A percentile compares a stretch with the other conserved stretches of the same genome.
Evolutionary conservation across 2,888 invertebrate species (phyloP).

Genomic region (Sarcophaga rosellei): DNA sequence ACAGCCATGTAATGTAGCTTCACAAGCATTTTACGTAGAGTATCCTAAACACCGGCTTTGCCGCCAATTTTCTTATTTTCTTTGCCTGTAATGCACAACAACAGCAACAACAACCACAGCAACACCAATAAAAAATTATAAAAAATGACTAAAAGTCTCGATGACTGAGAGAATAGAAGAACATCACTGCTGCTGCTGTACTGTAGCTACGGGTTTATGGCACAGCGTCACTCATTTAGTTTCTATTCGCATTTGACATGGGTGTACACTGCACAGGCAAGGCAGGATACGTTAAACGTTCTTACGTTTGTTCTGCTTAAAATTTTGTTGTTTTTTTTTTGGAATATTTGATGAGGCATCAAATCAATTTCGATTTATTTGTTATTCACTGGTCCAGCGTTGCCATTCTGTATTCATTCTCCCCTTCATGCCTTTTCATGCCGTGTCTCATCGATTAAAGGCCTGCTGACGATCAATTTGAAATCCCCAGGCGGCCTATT

Average conservation of each 20-base stretch:
- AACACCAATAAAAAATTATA: conserved; percentile 13
- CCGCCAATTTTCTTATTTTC: background rate
- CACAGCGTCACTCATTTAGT: conserved; percentile 6
- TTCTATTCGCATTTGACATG: conserved; percentile 52
- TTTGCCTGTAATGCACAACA: background rate
- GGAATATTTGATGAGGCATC: conserved; percentile 59
- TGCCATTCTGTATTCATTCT: background rate
- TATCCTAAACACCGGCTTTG: background rate
- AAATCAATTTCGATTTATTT: conserved; percentile 58
- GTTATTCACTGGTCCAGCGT: conserved; percentile 8
- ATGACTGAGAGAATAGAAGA: conserved; percentile 38
- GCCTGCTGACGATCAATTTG: conserved; percentile 73
- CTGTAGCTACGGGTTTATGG: background rate
- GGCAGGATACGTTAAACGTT: conserved; percentile 20
- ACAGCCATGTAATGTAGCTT: too few relatives aligned
- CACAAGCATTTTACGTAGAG: too few relatives aligned
- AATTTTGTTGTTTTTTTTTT: conserved; percentile 17
- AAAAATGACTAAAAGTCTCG: conserved; percentile 57
- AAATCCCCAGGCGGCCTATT: conserved; percentile 76
- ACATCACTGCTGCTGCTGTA: background rate
- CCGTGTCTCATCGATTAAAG: conserved; percentile 72
- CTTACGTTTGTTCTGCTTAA: conserved; percentile 10
- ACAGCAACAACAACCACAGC: background rate
- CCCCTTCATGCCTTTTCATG: conserved; percentile 39
- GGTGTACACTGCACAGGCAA: background rate